Base-by-base conservation (phyloP, 2,888 invertebrate species). In the Chironomus tentans region DNA sequence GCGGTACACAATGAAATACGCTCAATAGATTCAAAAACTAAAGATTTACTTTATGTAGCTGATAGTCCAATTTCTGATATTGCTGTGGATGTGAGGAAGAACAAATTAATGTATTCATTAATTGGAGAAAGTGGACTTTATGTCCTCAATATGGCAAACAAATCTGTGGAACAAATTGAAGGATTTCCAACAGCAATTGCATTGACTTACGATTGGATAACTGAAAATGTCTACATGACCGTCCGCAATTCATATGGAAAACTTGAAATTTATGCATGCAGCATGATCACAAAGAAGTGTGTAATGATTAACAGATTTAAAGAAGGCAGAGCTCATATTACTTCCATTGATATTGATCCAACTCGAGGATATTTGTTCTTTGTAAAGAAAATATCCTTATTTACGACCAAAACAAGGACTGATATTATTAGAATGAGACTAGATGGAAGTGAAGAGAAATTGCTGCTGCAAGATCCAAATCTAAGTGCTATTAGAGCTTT, bases 141-240 rank as follows among this genome's bases (percentile, higher is more conserved):
- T 38, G 10, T 38, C 38, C 38, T 38, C 71, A 82, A 84, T 75
- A 78, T 83, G 15, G 80, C 85, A 10, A 38, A 38, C 10, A 38
- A 38, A 10, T 38, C 38, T 10, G 10, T 7, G 1, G 7, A 38
- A 10, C 7, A 10, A 2, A 38, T 38, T 6, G 80, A 81, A 3
- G 82, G 84, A 15, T 81, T 87, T 13, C 87, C 87, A 0, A 82
- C 81, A 77, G 87, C 88, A 0, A 82, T 82, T 65, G 84, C 89
- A 82, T 80, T 93, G 56, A 86, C 90, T 0, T 85, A 91, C 2
- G 93, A 94, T 79, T 93, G 93, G 93, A 82, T 89, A 24, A 89
- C 91, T 0, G 86, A 87, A 12, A 92, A 91, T 80, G 84, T 92
- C 0, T 93, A 76, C 56, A 56, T 76, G 15, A 46, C 21, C 3